A percentile compares a stretch with the other conserved stretches of the same genome.
Evolutionary conservation across 2,888 invertebrate species (phyloP).

Genomic region (Sarcophaga variegata): DNA sequence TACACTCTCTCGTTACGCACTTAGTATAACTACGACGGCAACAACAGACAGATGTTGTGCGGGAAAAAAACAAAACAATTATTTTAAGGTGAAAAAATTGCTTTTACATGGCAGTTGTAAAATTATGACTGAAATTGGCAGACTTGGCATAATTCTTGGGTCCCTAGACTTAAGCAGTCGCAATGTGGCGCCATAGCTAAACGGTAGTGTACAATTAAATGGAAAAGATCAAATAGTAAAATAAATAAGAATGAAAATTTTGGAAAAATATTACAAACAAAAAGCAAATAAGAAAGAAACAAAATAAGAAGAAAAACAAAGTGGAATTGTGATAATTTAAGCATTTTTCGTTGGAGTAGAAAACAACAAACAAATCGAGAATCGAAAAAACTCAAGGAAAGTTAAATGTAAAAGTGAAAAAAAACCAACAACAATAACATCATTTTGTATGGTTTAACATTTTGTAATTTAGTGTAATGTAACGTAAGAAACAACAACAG

Average conservation of each 20-base stretch:
- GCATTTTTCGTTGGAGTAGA: too few species aligned
- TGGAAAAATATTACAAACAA: too few species aligned
- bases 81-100: slow-evolving; percentile 52
- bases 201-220: slow-evolving; percentile 31
- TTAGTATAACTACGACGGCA: slow-evolving; percentile 1
- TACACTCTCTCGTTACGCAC: slow-evolving; percentile 48
- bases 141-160: slow-evolving; percentile 58
- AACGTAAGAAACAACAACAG: too few species aligned
- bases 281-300: too few species aligned
- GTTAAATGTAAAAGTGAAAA: too few species aligned
- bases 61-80: not conserved
- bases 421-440: too few species aligned
- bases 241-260: not conserved
- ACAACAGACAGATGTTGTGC: slow-evolving; percentile 44
- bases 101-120: slow-evolving; percentile 57
- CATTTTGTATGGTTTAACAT: too few species aligned
- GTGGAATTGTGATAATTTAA: too few species aligned
- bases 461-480: too few species aligned
- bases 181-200: slow-evolving; percentile 63
- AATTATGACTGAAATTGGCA: slow-evolving; percentile 58
- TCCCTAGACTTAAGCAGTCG: slow-evolving; percentile 60
- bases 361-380: too few species aligned
- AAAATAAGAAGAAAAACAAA: too few species aligned
- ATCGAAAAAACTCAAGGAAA: too few species aligned
- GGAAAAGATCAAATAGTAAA: not conserved